These are phyloP conservation scores for Tachycineta bicolor DNA, from an alignment of 2,113 vertebrate genomes.

Conservation along the genomic window DNA sequence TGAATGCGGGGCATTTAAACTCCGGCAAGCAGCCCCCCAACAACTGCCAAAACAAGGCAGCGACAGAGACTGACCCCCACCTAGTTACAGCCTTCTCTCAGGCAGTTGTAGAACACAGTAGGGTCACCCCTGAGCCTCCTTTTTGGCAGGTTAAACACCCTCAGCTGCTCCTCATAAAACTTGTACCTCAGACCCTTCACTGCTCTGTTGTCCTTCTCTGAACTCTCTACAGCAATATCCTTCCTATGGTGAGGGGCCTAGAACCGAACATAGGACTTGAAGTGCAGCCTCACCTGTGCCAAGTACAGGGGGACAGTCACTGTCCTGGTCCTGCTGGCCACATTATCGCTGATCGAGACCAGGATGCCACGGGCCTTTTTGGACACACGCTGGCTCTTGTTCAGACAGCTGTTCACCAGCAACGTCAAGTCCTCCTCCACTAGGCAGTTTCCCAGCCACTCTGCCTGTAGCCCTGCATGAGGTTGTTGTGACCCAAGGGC, in stretches of 20 bases:
- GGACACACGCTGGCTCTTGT: rapidly evolving
- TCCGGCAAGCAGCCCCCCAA: too few relatives aligned
- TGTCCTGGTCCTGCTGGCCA: background rate
- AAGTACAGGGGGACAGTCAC: background rate
- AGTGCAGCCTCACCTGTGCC: rapidly evolving
- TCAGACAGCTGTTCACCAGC: background rate
- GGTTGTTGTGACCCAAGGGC: background rate
- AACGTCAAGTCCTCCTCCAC: background rate
- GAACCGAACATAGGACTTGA: background rate
- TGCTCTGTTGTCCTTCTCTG: background rate
- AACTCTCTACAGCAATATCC: background rate
- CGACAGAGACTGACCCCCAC: background rate
- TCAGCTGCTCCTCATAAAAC: background rate
- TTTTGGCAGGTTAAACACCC: background rate
- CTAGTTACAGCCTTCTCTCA: background rate
- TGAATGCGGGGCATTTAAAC: too few relatives aligned
- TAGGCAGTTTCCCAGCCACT: background rate
- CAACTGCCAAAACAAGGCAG: too few relatives aligned
- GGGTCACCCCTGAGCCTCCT: background rate
- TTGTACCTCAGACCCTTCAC: background rate
- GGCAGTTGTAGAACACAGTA: background rate
- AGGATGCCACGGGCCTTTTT: background rate
- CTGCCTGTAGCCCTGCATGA: background rate
- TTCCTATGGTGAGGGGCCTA: background rate
- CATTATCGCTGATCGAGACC: rapidly evolving